phyloP scores from a whole-genome alignment of 2,797 vertebrate genomes.

The Nyctalus aviator region DNA sequence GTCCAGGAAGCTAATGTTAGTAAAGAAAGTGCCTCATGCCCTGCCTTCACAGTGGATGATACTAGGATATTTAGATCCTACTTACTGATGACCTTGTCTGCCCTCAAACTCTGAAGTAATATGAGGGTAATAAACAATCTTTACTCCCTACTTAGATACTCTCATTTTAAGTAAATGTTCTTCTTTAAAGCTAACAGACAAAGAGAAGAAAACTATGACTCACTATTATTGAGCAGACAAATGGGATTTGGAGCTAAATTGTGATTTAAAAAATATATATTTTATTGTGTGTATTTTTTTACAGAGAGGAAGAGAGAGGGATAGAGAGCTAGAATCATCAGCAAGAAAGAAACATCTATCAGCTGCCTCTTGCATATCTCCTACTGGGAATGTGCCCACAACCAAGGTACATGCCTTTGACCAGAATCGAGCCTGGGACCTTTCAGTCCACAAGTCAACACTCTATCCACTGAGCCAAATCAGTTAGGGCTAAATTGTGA shows the following conservation, averaged over 20 bases:
- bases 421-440: no score
- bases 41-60: neutral
- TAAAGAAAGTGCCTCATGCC: neutral
- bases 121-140: neutral
- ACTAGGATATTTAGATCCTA: neutral
- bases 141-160: neutral
- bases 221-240: slow-evolving; percentile 1
- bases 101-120: neutral
- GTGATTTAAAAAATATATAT: neutral
- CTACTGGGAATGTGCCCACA: no score
- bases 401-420: no score
- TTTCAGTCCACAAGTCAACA: no score
- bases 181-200: slow-evolving; percentile 13
- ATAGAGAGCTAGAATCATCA: no score
- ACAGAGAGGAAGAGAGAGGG: no score
- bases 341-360: no score
- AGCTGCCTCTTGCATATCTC: no score
- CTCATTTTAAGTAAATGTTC: slow-evolving; percentile 20
- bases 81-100: neutral
- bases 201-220: neutral
- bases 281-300: no score
- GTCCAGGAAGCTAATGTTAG: neutral
- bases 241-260: neutral
- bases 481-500: neutral
- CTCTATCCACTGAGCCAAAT: no score